A percentile compares a stretch with the other conserved stretches of the same genome.
phyloP scores from a whole-genome alignment of 1,140 invertebrate species.

The Musca vetustissima region DNA sequence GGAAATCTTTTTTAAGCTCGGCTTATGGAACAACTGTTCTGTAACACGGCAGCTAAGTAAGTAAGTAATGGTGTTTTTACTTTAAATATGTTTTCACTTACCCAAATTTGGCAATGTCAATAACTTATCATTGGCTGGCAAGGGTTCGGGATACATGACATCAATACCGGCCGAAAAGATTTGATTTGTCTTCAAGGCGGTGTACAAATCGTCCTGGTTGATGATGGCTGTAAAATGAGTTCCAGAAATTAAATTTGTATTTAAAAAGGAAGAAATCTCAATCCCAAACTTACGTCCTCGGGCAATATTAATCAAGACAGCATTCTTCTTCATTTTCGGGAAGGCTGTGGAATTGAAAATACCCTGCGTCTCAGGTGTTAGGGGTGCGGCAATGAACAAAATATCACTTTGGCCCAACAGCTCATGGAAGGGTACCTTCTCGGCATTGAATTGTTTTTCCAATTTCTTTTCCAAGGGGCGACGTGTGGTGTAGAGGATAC shows the following conservation, averaged over 20 bases:
- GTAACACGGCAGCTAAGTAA: no score
- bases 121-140: slow-evolving; percentile 78
- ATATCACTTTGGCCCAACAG: slow-evolving; percentile 78
- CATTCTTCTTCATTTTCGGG: slow-evolving; percentile 78
- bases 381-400: slow-evolving; percentile 70
- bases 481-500: slow-evolving; percentile 74
- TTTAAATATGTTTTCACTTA: slow-evolving; percentile 52
- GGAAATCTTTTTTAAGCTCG: no score
- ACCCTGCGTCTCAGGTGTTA: slow-evolving; percentile 72
- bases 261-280: no score
- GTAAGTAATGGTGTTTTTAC: no score
- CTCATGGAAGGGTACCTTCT: slow-evolving; percentile 70
- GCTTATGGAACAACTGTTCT: no score
- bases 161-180: slow-evolving; percentile 91
- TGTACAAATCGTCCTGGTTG: slow-evolving; percentile 76
- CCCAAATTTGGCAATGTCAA: slow-evolving; percentile 78
- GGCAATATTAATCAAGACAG: slow-evolving; percentile 82
- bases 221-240: slow-evolving; percentile 67
- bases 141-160: slow-evolving; percentile 88
- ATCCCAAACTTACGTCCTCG: slow-evolving; percentile 70
- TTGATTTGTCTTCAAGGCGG: slow-evolving; percentile 71
- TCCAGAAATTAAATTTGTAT: slow-evolving; percentile 64
- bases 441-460: slow-evolving; percentile 69
- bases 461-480: slow-evolving; percentile 63
- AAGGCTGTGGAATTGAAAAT: slow-evolving; percentile 78